Evolutionary conservation across 2,888 invertebrate genomes (phyloP).

Genomic region (Morpho helenor): DNA sequence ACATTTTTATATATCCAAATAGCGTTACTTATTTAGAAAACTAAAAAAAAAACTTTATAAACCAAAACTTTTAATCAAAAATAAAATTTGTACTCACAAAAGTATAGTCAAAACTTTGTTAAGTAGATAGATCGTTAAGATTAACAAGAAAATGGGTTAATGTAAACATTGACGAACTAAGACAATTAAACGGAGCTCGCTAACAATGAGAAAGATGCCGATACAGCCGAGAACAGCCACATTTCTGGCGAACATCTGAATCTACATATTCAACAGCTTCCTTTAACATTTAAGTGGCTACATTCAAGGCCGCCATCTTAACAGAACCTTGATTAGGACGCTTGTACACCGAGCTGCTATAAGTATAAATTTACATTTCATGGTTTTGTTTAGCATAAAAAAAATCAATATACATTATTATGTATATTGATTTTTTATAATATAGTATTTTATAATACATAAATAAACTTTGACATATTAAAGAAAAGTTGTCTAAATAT

Average conservation of each 20-base stretch:
- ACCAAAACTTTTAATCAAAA: too few relatives aligned
- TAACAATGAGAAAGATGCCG: slow-evolving; percentile 25
- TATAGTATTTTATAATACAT: too few relatives aligned
- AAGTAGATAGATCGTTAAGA: background rate
- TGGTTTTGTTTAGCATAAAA: too few relatives aligned
- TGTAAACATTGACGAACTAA: slow-evolving; percentile 10
- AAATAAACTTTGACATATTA: too few relatives aligned
- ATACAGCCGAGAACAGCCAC: slow-evolving; percentile 14
- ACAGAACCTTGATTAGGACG: slow-evolving; percentile 18
- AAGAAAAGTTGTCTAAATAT: too few relatives aligned
- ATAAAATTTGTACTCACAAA: too few relatives aligned
- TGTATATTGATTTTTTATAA: too few relatives aligned
- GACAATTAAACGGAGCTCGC: slow-evolving; percentile 16
- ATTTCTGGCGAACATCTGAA: slow-evolving; percentile 33
- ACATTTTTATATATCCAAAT: background rate
- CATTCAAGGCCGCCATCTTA: slow-evolving; percentile 28
- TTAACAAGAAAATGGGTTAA: slow-evolving; percentile 1
- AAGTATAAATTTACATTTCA: too few relatives aligned
- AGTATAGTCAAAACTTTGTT: too few relatives aligned
- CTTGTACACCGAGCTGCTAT: slow-evolving; percentile 5
- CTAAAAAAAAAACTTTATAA: too few relatives aligned
- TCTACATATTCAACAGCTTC: slow-evolving; percentile 40
- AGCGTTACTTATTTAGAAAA: too few relatives aligned
- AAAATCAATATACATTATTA: too few relatives aligned
- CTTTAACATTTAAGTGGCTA: slow-evolving; percentile 35